A percentile compares a stretch with the other conserved stretches of the same genome.
Conservation (phyloP, 2,888 invertebrate species). For the Conchocele bisecta region DNA sequence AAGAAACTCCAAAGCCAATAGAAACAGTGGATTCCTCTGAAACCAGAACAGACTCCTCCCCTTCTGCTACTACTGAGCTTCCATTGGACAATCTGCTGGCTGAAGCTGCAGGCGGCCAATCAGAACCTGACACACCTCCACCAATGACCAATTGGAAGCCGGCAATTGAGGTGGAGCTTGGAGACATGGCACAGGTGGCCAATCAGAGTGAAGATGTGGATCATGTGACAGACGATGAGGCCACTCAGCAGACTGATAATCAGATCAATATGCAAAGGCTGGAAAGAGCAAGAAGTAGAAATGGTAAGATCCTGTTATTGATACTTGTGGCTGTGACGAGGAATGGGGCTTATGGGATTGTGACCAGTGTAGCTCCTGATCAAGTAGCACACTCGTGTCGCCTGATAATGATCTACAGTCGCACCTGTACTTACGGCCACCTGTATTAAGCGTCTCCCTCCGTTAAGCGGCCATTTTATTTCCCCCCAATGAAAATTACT, state of each 20-base stretch:
- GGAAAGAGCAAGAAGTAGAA: neutral
- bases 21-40: conserved; percentile 12
- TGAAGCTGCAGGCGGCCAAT: conserved; percentile 51
- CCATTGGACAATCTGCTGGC: conserved; percentile 47
- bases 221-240: neutral
- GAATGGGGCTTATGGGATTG: no score
- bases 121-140: conserved; percentile 21
- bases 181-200: conserved; percentile 24
- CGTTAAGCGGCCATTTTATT: no score
- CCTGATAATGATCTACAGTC: no score
- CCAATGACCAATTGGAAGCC: conserved; percentile 36
- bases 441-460: no score
- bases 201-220: neutral
- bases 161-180: conserved; percentile 47
- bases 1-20: conserved; percentile 38
- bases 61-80: conserved; percentile 8
- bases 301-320: no score
- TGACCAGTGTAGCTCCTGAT: no score
- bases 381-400: no score
- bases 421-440: no score
- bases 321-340: no score
- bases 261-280: neutral
- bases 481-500: no score
- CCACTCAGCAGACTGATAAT: neutral
- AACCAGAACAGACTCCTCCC: conserved; percentile 14